Base-by-base conservation (phyloP, 1,140 invertebrate species). In the Drosophila takahashii region DNA sequence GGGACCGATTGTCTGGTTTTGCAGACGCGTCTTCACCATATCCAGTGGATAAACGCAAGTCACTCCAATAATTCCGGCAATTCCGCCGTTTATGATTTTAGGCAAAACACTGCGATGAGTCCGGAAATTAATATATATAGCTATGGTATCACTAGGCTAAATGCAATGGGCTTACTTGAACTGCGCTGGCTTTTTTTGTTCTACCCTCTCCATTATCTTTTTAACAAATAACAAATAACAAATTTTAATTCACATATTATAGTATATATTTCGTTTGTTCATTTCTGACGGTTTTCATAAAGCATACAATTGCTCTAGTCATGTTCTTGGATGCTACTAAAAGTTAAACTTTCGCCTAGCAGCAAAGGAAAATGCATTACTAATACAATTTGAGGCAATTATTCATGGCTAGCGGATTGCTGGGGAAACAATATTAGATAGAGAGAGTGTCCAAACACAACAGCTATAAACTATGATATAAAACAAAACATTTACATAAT, bases 41-140 rank as follows among this genome's bases (percentile, higher is more conserved):
- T 99, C 99, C 79, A 99, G 93, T 1, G 99, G 99, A 92, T 99
- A 99, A 10, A 99, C 98, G 92, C 98, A 98, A 0, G 98, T 97
- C 0, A 99, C 98, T 16, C 99, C 99, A 79, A 99, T 97, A 71
- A 99, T 98, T 15, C 99, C 98, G 10, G 98, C 98, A 69, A 99
- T 98, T 27, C 98, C 98, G 54, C 98, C 98, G 95, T 99, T 99
- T 64, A 99, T 94, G 66, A 99, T 97, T 93, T 99, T 99, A 62
- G 98, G 98, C 32, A 99, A 50, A 27, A 97, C 92, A 73, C 97
- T 98, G 18, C 13, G 10, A 32, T 13, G 3, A 11, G 8, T 11
- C 9, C 11, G 5, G 4, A n/a, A 10, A 10, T 42, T 1, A 61
- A 13, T 3, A 16, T 9, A 22, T 22, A 4, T 9, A 13, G 10